Evolutionary conservation across 2,113 vertebrate genomes (phyloP), one percentile per base, ranked within the genome.

Genomic region (Gymnorhina tibicen): DNA sequence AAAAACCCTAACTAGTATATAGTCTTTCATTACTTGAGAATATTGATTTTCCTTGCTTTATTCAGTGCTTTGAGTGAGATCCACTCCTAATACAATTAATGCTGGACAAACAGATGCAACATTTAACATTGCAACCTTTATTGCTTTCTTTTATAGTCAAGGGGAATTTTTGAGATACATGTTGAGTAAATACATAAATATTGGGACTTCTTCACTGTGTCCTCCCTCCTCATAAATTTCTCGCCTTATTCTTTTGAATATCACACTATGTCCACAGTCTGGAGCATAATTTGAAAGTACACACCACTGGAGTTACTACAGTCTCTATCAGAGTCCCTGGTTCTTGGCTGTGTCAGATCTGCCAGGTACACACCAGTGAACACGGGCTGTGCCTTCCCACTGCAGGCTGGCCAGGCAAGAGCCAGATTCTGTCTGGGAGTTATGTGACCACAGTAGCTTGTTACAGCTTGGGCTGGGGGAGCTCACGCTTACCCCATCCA

Each of bases 391-490:
- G 53, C 53, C 32, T 70, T 72, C 58, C 28, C 16, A 1, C 24
- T 2, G 0, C 35, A 23, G 56, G 23, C 64, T 73, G 60, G 23
- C 62, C 58, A 27, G 59, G 19, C 11, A 6, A 0, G 15, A 69
- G 39, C 35, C 63, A 41, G 2, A 4, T 64, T 64, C 63, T 52
- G 11, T 21, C 58, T 9, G 32, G 41, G 19, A 66, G 4, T 49
- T 44, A 0, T 0, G 6, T 10, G 80, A 41, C 42, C 19, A 3
- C 22, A 6, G 26, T 0, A 33, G 22, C 26, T 80, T 39, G 3
- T 39, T 47, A 15, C 13, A 78, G 47, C 42, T 24, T 13, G 3
- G 20, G n/a, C 37, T 62, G 41, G 16, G 28, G 37, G 23, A 66
- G 68, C 35, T 87, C 41, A 11, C 0, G 1, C 27, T 67, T 26